Evolutionary conservation across 2,113 vertebrate species (phyloP), one percentile per base, ranked within the genome.

Genomic region (Promerops cafer): DNA sequence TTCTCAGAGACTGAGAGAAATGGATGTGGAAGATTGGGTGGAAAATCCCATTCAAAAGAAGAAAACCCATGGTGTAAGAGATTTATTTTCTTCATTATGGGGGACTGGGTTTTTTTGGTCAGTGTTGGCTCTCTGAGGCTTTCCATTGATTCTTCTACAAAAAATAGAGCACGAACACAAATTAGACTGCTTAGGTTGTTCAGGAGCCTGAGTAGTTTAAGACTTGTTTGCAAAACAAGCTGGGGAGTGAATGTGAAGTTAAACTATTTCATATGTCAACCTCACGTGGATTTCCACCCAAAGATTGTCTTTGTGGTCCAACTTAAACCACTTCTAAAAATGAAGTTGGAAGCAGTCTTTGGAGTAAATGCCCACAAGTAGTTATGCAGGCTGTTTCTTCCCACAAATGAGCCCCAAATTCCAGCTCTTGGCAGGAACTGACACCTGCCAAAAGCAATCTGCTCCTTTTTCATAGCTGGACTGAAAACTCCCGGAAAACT

Each of bases 1-100:
- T 89, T 87, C 66, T 90, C 65, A 97, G 97, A 75, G 37, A 26
- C 92, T 97, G 52, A 93, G 56, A 79, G 72, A 80, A 96, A 95
- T 96, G 91, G 68, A 94, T 83, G 5, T 79, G 30, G 91, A 96
- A 85, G 81, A 85, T 19, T 50, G 87, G 35, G 21, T 90, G 72
- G 72, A 79, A 87, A 89, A 64, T 13, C 31, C 61, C 16, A 20
- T 57, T 76, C 74, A 65, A 60, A 85, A 93, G 78, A 94, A 94
- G 66, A 71, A 82, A 85, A 45, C 75, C 24, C 45, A 30, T 13
- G 20, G 10, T 54, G 97, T 97, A 96, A 88, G 90, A 10, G 16
- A 56, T 83, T 60, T 72, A 26, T 81, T 72, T 54, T 52, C n/a
- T 89, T 92, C 10, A 7, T 90, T 83, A 26, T 42, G 39, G 44